Base-by-base conservation (phyloP, 2,113 vertebrate species). In the Danionella cerebrum region DNA sequence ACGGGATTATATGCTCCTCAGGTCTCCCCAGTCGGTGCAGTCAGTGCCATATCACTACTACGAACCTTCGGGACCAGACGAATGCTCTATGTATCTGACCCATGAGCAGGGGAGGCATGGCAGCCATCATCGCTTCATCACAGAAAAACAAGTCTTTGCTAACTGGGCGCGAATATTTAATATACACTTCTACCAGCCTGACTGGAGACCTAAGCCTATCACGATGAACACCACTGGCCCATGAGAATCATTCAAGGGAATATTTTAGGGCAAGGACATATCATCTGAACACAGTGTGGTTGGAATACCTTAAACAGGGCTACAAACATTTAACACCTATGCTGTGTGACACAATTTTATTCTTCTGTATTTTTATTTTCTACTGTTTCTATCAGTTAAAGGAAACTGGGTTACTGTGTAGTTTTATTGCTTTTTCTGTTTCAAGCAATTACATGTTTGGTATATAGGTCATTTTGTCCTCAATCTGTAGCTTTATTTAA, bases 31-130 rank as follows among this genome's bases (percentile, higher is more conserved):
- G 72, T 92, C 89, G 69, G 2, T 48, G 18, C 89, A 78, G 13
- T 91, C 94, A 0, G 92, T 98, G 74, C 94, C 95, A 60, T 98
- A 99, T 78, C 96, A 99, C 79, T 99, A 99, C 79, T 99, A 99
- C 0, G 96, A 99, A 70, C 93, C 95, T 0, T 70, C 87, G 2
- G 96, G 96, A 0, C 90, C 92, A 0, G 94, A 97, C 1, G 96
- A 99, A 76, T 98, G 96, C 65, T 92, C 90, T n/a, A 99, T 97
- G 95, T 99, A 99, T 84, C 84, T 98, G n/a, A 95, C 94, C 10
- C 96, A 98, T 0, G 96, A 98, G 85, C 90, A 92, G 3, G 95
- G 93, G 11, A 91, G 90, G 10, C 90, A 94, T 27, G 96, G 96
- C 66, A 98, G 96, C 72, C 95, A 98, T 33, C 96, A 98, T 62